Evolutionary conservation across 2,113 vertebrate genomes (phyloP).

Genomic region (Campylomormyrus numenius): DNA sequence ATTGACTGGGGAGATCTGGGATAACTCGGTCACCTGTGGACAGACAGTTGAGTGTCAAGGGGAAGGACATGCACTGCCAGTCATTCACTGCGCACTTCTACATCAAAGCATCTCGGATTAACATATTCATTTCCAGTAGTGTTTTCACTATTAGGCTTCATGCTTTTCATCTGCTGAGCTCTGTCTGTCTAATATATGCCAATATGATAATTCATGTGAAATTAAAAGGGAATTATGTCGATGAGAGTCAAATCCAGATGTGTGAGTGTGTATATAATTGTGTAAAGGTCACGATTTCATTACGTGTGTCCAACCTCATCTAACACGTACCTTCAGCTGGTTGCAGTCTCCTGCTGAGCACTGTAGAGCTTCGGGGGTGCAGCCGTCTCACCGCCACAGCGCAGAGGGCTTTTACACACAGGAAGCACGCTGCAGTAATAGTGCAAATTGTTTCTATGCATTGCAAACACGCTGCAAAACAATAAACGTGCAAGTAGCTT

Average conservation of each 20-base stretch:
- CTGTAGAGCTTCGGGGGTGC: constrained; percentile 72
- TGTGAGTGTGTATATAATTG: neutral
- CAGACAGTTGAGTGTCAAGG: neutral
- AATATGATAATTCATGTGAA: constrained; percentile 27
- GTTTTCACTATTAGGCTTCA: neutral
- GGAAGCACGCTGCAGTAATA: constrained; percentile 10
- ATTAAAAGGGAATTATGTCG: constrained; percentile 15
- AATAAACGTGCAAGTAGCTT: neutral
- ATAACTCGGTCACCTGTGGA: neutral
- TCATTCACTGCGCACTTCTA: neutral
- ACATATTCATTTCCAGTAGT: neutral
- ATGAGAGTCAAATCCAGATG: constrained; percentile 7
- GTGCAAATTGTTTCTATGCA: neutral
- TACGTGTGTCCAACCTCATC: constrained; percentile 8
- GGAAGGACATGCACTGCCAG: neutral
- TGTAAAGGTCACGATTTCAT: neutral
- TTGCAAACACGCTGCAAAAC: neutral
- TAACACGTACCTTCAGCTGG: constrained; percentile 69
- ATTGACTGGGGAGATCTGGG: neutral
- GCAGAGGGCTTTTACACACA: constrained; percentile 67
- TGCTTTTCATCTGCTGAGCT: neutral
- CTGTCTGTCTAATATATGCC: neutral
- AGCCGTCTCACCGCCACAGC: constrained; percentile 74
- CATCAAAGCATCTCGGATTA: neutral
- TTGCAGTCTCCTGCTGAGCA: constrained; percentile 77